Conservation (phyloP, 2,113 vertebrate species). For the Acrocephalus arundinaceus region DNA sequence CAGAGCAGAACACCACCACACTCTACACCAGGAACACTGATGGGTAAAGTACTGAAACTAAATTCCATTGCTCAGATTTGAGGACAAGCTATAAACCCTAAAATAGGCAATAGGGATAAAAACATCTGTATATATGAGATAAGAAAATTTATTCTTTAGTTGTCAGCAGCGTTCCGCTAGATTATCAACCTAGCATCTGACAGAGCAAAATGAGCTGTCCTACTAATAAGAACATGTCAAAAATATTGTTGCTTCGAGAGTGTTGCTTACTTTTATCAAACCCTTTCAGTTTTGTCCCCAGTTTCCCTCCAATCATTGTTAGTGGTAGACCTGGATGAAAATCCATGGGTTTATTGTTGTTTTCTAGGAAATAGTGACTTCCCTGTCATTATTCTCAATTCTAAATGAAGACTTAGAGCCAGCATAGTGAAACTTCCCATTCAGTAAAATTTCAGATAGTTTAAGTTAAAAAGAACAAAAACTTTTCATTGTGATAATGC, state of each 20-base stretch:
- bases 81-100: background rate
- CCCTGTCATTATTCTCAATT: background rate
- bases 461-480: background rate
- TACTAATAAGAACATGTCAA: background rate
- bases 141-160: slow-evolving; percentile 23
- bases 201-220: background rate
- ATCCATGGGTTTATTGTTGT: background rate
- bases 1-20: background rate
- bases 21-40: background rate
- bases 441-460: background rate
- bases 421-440: background rate
- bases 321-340: background rate
- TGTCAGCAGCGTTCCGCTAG: background rate
- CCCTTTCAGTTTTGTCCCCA: background rate
- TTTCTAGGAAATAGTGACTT: background rate
- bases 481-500: background rate
- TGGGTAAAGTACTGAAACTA: background rate
- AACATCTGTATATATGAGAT: background rate
- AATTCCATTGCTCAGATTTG: background rate
- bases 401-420: background rate
- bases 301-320: background rate
- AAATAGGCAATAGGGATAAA: background rate
- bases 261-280: background rate
- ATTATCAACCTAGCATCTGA: background rate
- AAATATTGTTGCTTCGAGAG: background rate